Conservation (phyloP, 2,888 invertebrate species). For the Apoda limacodes region DNA sequence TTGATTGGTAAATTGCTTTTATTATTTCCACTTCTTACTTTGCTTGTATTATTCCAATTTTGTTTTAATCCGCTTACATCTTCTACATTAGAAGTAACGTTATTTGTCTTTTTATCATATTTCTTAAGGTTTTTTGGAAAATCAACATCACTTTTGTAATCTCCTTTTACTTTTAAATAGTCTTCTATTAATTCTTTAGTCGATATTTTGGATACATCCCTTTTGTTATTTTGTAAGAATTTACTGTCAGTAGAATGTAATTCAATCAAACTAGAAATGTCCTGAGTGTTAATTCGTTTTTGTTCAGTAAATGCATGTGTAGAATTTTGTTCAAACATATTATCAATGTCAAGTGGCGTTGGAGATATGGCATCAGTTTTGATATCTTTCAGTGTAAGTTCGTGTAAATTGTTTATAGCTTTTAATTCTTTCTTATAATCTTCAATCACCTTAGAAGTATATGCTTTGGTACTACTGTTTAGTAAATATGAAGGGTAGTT, state of each 20-base stretch:
- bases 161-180: constrained; percentile 56
- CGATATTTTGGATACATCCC: constrained; percentile 49
- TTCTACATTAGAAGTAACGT: constrained; percentile 27
- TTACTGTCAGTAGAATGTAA: constrained; percentile 22
- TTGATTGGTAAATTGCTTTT: constrained; percentile 26
- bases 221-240: constrained; percentile 30
- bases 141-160: constrained; percentile 30
- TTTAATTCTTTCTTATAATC: constrained; percentile 64
- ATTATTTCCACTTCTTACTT: constrained; percentile 21
- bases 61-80: constrained; percentile 32
- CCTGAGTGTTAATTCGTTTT: constrained; percentile 28
- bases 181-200: constrained; percentile 59
- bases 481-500: constrained; percentile 57
- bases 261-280: constrained; percentile 25
- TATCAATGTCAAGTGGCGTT: constrained; percentile 52
- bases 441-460: constrained; percentile 64
- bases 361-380: constrained; percentile 55
- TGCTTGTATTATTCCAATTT: constrained; percentile 44
- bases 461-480: constrained; percentile 58
- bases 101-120: constrained; percentile 36
- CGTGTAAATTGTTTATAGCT: constrained; percentile 58
- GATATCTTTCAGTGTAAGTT: constrained; percentile 60
- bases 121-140: constrained; percentile 34
- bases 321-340: constrained; percentile 50
- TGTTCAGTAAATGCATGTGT: constrained; percentile 25